phyloP scores from a whole-genome alignment of 2,888 invertebrate genomes.

The Ichneumoninae sp. region DNA sequence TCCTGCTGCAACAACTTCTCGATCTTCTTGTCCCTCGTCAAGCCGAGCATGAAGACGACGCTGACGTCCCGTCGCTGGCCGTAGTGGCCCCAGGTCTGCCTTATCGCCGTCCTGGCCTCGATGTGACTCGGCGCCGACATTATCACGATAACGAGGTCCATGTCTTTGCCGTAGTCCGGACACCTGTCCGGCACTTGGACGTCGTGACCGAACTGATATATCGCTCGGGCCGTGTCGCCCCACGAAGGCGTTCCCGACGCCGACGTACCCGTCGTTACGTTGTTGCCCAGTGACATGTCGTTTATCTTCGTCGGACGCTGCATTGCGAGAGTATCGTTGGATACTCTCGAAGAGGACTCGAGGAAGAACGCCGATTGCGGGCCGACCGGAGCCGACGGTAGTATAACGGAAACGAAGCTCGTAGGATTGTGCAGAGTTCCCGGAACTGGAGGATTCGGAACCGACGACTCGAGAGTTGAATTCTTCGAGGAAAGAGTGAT shows the following conservation, averaged over 20 bases:
- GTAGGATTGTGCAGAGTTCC: constrained; percentile 38
- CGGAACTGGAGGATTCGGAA: constrained; percentile 33
- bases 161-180: constrained; percentile 82
- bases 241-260: constrained; percentile 85
- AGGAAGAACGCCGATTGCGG: constrained; percentile 70
- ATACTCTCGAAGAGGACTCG: too few species aligned
- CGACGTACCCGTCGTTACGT: constrained; percentile 63
- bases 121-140: constrained; percentile 89
- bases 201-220: constrained; percentile 79
- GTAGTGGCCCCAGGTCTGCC: constrained; percentile 92
- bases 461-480: constrained; percentile 66
- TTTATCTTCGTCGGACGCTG: constrained; percentile 18
- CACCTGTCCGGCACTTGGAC: constrained; percentile 77
- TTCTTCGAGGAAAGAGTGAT: constrained; percentile 67
- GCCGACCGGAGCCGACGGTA: constrained; percentile 43
- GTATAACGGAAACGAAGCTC: constrained; percentile 24
- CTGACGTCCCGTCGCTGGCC: constrained; percentile 86
- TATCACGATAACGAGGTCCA: constrained; percentile 86
- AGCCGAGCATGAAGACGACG: constrained; percentile 89
- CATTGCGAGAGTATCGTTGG: constrained; percentile 25
- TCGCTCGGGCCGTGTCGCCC: constrained; percentile 78
- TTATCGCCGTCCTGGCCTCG: constrained; percentile 88
- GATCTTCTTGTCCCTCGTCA: constrained; percentile 83
- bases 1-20: constrained; percentile 84
- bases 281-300: not conserved